phyloP scores from a whole-genome alignment of 2,113 vertebrate species.

The Irena cyanogastra region DNA sequence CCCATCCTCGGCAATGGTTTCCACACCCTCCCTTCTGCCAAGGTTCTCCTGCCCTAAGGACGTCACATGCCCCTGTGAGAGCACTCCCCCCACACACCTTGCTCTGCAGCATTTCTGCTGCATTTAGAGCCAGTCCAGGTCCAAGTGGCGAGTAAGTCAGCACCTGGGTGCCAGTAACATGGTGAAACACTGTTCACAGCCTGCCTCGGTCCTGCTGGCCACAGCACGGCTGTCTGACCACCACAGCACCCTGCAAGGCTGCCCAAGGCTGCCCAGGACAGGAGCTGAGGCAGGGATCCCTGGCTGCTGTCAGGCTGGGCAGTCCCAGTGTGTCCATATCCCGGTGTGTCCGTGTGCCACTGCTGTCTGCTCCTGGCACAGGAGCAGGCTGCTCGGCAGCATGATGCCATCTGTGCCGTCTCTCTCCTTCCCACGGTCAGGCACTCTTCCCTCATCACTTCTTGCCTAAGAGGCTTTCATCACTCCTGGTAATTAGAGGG shows the following conservation, averaged over 20 bases:
- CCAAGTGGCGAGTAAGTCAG: neutral
- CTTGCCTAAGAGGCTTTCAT: conserved; percentile 61
- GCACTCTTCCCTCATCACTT: conserved; percentile 57
- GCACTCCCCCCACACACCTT: neutral
- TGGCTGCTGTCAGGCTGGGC: neutral
- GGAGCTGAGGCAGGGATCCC: neutral
- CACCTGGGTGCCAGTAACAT: fast-evolving
- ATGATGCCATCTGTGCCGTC: conserved; percentile 62
- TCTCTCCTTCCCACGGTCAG: conserved; percentile 66
- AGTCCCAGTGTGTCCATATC: neutral
- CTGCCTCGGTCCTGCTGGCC: neutral
- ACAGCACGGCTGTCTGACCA: fast-evolving
- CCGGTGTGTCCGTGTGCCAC: neutral
- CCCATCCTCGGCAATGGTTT: neutral
- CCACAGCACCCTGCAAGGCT: neutral
- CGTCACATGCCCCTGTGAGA: neutral
- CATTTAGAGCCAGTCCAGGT: neutral
- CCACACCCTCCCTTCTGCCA: neutral
- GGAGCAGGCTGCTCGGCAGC: conserved; percentile 56
- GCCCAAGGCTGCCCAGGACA: neutral
- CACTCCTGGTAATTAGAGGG: conserved; percentile 50
- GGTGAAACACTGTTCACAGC: neutral
- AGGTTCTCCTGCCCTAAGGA: neutral
- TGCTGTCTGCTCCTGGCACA: neutral
- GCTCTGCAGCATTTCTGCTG: neutral